Evolutionary conservation across 2,797 vertebrate species (phyloP), one percentile per base, ranked within the genome.

Genomic region (Microhierax caerulescens): DNA sequence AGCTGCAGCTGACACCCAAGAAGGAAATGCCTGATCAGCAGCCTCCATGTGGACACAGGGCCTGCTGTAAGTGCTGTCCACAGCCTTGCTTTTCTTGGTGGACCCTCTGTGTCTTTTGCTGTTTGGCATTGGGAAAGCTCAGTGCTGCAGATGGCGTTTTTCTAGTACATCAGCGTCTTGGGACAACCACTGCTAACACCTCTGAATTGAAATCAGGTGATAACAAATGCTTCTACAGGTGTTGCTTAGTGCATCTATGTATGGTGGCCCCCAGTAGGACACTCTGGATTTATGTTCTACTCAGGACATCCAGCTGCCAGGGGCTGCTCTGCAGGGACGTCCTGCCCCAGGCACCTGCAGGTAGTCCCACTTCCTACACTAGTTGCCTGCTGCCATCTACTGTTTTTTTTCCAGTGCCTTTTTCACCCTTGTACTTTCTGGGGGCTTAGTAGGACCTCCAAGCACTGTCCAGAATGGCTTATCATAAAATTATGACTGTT

Each of bases 101-200:
- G 36, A 28, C 11, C 11, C 25, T 16, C 32, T 15, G 0, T 30
- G 13, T 32, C 17, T 45, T 74, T 57, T 79, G 43, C 56, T 65
- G 24, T 59, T 41, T 14, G 18, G 18, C 2, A 4, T 0, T 34
- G 51, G 41, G 13, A 11, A 45, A 0, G 5, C 4, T 2, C 0
- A 0, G 32, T 67, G 28, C 28, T 84, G 24, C 2, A 5, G 20
- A 24, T 36, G 16, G 13, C 1, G 0, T 48, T 51, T 10, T 47
- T 37, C 47, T 51, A 48, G 34, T 28, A 32, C 19, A 37, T 30
- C 25, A 37, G 8, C 2, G 1, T 74, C 53, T 28, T 0, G 1
- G 34, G 23, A 54, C 25, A 93, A 11, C 11, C 13, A 11, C 34
- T 51, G 30, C 30, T 72, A 72, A 18, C 50, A 10, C 17, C 37